phyloP scores from a whole-genome alignment of 2,797 vertebrate genomes.

The Heliangelus exortis region DNA sequence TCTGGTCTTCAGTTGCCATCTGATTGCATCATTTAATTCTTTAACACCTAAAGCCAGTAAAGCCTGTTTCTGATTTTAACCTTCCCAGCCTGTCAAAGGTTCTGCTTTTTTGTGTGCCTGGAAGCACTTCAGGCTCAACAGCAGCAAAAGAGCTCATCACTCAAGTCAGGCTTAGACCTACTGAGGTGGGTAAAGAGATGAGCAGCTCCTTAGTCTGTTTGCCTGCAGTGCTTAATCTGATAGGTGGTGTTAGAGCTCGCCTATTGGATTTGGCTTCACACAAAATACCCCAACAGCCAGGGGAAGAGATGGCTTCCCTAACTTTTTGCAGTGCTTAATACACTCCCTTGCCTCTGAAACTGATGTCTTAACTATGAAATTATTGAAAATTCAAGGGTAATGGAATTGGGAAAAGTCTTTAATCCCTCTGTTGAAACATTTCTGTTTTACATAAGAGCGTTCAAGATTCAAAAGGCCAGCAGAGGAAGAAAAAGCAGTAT shows the following conservation, averaged over 20 bases:
- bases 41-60: background rate
- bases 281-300: background rate
- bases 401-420: background rate
- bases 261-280: background rate
- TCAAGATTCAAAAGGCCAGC: constrained; percentile 10
- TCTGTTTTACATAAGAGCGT: background rate
- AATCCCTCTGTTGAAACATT: constrained; percentile 18
- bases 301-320: background rate
- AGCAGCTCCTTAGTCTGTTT: background rate
- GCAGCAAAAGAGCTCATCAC: background rate
- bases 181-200: background rate
- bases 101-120: background rate
- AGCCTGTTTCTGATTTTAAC: background rate
- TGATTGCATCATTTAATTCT: background rate
- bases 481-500: constrained; percentile 12
- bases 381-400: background rate
- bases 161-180: constrained; percentile 1
- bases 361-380: background rate
- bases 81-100: background rate
- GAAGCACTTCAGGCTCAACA: background rate
- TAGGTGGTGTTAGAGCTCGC: background rate
- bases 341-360: background rate
- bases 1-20: background rate
- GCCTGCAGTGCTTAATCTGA: constrained; percentile 1
- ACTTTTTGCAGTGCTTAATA: background rate